These are phyloP conservation scores for Scaptomyza parva DNA, from an alignment of 2,888 invertebrate genomes.

Conservation along the genomic window DNA sequence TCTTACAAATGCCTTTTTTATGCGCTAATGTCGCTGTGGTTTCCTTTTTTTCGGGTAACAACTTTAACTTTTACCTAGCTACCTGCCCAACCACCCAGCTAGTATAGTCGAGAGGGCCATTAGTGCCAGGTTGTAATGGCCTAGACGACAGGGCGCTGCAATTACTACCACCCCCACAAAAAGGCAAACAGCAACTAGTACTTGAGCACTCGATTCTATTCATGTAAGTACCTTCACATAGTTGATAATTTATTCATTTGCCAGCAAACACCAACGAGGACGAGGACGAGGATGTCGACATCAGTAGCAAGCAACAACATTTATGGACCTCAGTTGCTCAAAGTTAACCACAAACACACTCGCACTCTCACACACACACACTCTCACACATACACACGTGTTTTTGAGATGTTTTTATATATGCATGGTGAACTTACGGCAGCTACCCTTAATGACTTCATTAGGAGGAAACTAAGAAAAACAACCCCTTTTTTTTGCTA, in stretches of 20 bases:
- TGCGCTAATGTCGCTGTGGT: conserved; percentile 71
- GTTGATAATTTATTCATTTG: conserved; percentile 80
- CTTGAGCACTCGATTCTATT: conserved; percentile 39
- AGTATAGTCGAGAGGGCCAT: conserved; percentile 49
- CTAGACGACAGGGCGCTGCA: conserved; percentile 75
- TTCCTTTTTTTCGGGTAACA: conserved; percentile 40
- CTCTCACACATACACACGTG: conserved; percentile 14
- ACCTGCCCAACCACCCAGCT: conserved; percentile 3
- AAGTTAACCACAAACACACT: conserved; percentile 65
- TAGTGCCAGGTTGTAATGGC: conserved; percentile 69
- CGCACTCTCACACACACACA: too few relatives aligned
- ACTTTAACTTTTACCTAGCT: conserved; percentile 41
- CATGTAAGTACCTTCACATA: conserved; percentile 61
- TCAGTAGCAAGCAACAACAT: conserved; percentile 41
- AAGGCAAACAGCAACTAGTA: conserved; percentile 33
- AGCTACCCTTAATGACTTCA: conserved; percentile 77
- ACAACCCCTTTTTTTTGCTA: conserved; percentile 50
- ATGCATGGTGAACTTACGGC: conserved; percentile 21
- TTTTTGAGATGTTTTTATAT: conserved; percentile 25
- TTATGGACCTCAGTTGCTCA: conserved; percentile 64
- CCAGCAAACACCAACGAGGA: conserved; percentile 12
- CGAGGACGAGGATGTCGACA: conserved; percentile 32
- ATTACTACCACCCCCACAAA: conserved; percentile 51
- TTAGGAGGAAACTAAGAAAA: conserved; percentile 46
- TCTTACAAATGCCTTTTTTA: conserved; percentile 78